These are phyloP conservation scores for Wiebesia pumilae DNA, from an alignment of 1,140 invertebrate genomes.

Conservation along the genomic window DNA sequence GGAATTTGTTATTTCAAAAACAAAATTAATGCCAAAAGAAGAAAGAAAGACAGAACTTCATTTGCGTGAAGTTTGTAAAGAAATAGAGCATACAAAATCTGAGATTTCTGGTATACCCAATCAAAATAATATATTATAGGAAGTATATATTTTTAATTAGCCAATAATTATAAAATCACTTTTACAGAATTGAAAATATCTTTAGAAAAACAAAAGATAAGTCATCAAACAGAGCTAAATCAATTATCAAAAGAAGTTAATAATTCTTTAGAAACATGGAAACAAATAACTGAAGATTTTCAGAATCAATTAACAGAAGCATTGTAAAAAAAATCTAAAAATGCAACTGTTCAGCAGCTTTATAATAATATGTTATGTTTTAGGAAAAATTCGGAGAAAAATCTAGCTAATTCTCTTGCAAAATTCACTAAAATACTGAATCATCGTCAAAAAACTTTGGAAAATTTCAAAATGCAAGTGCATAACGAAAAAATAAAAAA, in stretches of 20 bases:
- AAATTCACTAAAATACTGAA: slow-evolving; percentile 20
- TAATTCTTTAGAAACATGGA: background rate
- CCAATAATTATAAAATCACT: background rate
- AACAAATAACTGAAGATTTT: slow-evolving; percentile 29
- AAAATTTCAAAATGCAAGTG: slow-evolving; percentile 51
- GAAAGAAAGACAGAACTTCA: slow-evolving; percentile 47
- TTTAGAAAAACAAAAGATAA: slow-evolving; percentile 54
- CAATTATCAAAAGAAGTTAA: background rate
- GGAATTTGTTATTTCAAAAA: slow-evolving; percentile 50
- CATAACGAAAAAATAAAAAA: slow-evolving; percentile 43
- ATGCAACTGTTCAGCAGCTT: background rate
- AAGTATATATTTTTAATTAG: background rate
- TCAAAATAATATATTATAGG: background rate
- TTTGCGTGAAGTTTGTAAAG: slow-evolving; percentile 47
- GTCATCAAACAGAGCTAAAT: slow-evolving; percentile 46
- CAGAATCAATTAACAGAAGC: background rate
- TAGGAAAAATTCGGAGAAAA: slow-evolving; percentile 30
- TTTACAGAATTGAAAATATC: slow-evolving; percentile 49
- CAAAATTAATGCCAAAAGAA: slow-evolving; percentile 41
- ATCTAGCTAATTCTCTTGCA: background rate
- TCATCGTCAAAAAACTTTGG: slow-evolving; percentile 27
- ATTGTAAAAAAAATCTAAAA: slow-evolving; percentile 13
- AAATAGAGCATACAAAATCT: slow-evolving; percentile 35
- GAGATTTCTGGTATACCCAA: slow-evolving; percentile 41
- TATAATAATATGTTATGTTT: background rate